Evolutionary conservation across 2,113 vertebrate species (phyloP).

Genomic region (Triplophysa tibetana): DNA sequence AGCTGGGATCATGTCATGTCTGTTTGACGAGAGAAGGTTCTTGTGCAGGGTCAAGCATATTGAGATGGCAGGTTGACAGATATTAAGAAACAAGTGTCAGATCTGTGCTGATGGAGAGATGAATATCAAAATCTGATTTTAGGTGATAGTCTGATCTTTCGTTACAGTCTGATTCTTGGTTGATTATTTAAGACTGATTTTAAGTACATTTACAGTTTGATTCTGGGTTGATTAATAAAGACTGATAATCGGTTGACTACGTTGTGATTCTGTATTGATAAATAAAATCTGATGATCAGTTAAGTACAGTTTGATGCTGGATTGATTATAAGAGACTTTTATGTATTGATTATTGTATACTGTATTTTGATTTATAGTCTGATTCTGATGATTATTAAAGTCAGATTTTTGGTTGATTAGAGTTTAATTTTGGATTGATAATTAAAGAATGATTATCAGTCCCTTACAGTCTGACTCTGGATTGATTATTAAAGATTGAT

Average conservation of each 20-base stretch:
- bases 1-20: slow-evolving; percentile 39
- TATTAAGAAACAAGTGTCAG: slow-evolving; percentile 1
- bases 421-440: not conserved
- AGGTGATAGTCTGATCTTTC: too few species aligned
- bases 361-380: not conserved
- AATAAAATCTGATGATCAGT: too few species aligned
- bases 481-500: not conserved
- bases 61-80: slow-evolving; percentile 20
- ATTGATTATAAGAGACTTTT: not conserved
- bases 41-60: slow-evolving; percentile 25
- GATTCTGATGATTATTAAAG: not conserved
- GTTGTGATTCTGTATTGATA: too few species aligned
- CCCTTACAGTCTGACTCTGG: not conserved
- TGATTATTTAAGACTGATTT: not conserved
- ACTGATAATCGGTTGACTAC: too few species aligned
- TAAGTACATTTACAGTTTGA: not conserved
- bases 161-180: not conserved
- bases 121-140: too few species aligned
- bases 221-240: not conserved
- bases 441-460: too few species aligned
- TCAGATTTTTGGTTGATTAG: not conserved
- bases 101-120: not conserved
- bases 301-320: not conserved
- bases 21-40: slow-evolving; percentile 37
- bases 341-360: slow-evolving; percentile 6